phyloP scores from a whole-genome alignment of 1,140 invertebrate genomes.

The Drosophila murphyi region DNA sequence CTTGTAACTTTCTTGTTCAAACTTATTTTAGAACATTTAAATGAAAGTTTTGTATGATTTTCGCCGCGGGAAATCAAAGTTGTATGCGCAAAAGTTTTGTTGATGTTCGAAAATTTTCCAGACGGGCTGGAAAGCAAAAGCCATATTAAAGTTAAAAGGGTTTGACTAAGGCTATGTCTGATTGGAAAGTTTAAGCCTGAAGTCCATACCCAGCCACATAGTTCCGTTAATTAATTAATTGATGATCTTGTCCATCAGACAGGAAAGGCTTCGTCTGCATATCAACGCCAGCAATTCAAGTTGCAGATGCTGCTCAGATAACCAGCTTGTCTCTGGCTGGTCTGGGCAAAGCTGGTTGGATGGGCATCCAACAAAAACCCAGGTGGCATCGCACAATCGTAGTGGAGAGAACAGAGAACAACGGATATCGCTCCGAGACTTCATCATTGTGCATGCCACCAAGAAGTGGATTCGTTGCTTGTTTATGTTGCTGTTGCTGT shows the following conservation, averaged over 20 bases:
- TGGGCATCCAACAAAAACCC: conserved; percentile 5
- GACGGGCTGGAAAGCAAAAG: no score
- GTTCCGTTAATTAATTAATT: conserved; percentile 35
- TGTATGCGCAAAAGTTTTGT: no score
- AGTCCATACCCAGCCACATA: neutral
- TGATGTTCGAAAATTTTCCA: no score
- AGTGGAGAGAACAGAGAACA: conserved; percentile 64
- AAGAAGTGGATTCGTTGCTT: conserved; percentile 20
- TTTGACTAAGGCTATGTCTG: neutral
- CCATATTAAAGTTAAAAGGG: neutral
- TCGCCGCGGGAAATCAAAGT: no score
- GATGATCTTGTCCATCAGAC: conserved; percentile 17
- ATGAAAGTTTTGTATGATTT: no score
- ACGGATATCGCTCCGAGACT: conserved; percentile 68
- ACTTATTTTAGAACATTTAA: no score
- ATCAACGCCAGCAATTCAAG: conserved; percentile 10
- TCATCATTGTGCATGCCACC: conserved; percentile 74
- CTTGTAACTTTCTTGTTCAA: no score
- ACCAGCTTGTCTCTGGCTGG: conserved; percentile 11
- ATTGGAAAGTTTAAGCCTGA: conserved; percentile 1
- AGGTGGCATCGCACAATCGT: conserved; percentile 60
- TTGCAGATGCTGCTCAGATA: conserved; percentile 39
- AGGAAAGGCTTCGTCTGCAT: neutral
- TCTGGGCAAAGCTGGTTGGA: conserved; percentile 27
- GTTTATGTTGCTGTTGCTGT: conserved; percentile 25